Evolutionary conservation across 2,797 vertebrate species (phyloP), one percentile per base, ranked within the genome.

Genomic region (Enteromius argenteus): DNA sequence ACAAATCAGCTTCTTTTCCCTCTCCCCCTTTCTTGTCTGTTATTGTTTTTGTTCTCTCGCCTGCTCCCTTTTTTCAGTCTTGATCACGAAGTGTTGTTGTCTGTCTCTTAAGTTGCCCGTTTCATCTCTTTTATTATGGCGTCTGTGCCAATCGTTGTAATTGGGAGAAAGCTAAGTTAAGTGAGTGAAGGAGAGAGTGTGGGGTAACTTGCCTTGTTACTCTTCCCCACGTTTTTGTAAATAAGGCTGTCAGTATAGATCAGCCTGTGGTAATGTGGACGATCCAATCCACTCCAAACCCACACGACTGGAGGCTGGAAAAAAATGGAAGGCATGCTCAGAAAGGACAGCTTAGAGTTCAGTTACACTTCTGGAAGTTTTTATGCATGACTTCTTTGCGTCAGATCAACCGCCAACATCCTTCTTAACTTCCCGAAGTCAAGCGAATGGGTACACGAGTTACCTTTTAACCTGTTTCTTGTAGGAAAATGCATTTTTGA

Each of bases 61-160:
- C 62, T 37, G 68, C 51, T 88, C 44, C 74, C 68, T 85, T 71
- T 85, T 83, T 84, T 79, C 74, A 44, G 83, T 82, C 85, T 89
- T 87, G 79, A 87, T 88, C 85, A 83, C 71, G 37, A 86, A 84
- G 84, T 79, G 60, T 82, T 86, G 83, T 88, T 85, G 79, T 86
- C 84, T 81, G 83, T 85, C 82, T 87, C 84, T 86, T 80, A 85
- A 73, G 82, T 79, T 89, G 84, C 72, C 73, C 27, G 67, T 86
- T 90, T 87, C 81, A 84, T 90, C 76, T 86, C 76, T 83, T 84
- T 82, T 88, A 72, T 88, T 87, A 86, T 85, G 85, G 84, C 81
- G 42, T 89, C 91, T 87, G 84, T 90, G 89, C 90, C 90, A 87
- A 91, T 94, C 85, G 91, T 80, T 89, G 84, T 92, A 93, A 90